phyloP scores from a whole-genome alignment of 2,113 vertebrate species.

The Silurus meridionalis region DNA sequence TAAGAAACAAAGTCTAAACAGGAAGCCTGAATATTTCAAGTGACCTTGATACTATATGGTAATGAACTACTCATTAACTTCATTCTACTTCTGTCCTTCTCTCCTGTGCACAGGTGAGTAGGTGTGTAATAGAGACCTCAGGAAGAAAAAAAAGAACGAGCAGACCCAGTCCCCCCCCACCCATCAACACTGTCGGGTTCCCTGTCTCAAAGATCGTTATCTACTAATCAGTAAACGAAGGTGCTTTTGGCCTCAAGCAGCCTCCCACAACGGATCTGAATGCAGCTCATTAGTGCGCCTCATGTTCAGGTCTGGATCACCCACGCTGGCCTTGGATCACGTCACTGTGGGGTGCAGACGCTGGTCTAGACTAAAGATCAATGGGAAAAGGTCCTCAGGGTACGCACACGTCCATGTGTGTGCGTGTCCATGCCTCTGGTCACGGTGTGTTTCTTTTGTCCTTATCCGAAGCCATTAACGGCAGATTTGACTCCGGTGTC shows the following conservation, averaged over 20 bases:
- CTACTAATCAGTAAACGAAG: constrained; percentile 37
- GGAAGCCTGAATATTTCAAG: not conserved
- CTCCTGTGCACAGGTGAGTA: not conserved
- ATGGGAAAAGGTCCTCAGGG: constrained; percentile 12
- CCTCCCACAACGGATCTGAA: constrained; percentile 26
- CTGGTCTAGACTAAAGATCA: not conserved
- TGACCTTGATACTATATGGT: not conserved
- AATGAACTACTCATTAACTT: constrained; percentile 19
- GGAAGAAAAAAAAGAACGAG: not conserved
- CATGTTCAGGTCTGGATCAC: constrained; percentile 1
- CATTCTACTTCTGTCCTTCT: not conserved
- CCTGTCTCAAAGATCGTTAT: constrained; percentile 33
- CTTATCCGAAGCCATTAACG: not conserved
- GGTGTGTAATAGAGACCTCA: not conserved
- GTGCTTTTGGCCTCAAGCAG: not conserved
- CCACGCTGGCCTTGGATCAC: constrained; percentile 1
- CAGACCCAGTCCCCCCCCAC: not conserved
- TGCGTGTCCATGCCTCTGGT: constrained; percentile 8
- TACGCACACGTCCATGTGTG: not conserved
- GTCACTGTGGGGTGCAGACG: not conserved
- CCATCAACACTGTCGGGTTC: not conserved
- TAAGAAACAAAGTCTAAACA: not conserved
- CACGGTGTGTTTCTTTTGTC: not conserved
- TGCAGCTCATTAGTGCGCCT: constrained; percentile 3
- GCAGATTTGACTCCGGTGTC: not conserved